These are phyloP conservation scores for Chloroceryle inda DNA, from an alignment of 2,797 vertebrate species.

Conservation along the genomic window DNA sequence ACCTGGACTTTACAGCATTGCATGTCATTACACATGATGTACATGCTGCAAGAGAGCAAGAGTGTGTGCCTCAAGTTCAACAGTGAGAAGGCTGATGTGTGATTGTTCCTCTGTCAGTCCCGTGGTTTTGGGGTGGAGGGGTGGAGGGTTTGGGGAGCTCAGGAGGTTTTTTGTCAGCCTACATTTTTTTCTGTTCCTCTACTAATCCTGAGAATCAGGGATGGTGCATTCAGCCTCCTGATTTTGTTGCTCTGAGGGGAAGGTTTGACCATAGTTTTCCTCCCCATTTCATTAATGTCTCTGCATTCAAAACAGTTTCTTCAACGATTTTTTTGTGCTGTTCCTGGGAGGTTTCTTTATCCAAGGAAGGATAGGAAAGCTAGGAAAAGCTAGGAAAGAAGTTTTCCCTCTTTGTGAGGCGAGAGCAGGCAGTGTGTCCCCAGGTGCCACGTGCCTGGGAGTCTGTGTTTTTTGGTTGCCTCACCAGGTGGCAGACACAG, in stretches of 20 bases:
- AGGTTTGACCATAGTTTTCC: not conserved
- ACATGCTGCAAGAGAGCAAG: too few relatives aligned
- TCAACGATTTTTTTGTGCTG: not conserved
- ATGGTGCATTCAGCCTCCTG: not conserved
- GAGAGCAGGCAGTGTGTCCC: not conserved
- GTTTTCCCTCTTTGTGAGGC: not conserved
- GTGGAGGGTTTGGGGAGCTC: not conserved
- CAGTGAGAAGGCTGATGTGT: too few relatives aligned
- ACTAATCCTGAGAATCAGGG: not conserved
- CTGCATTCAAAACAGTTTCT: not conserved
- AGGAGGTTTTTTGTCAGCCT: not conserved
- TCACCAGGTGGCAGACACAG: not conserved
- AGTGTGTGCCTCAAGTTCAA: too few relatives aligned
- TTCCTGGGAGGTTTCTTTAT: not conserved
- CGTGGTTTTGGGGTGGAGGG: not conserved
- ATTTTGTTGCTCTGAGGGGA: not conserved
- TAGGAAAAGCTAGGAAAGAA: not conserved
- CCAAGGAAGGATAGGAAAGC: too few relatives aligned
- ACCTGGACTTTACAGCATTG: not conserved
- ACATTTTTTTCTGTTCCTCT: not conserved
- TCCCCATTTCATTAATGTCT: not conserved
- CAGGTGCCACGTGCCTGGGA: not conserved
- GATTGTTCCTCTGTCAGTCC: not conserved
- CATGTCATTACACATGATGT: too few relatives aligned
- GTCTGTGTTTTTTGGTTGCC: not conserved